Percentiles rank a stretch among this genome's conserved stretches.
Conservation (phyloP, 2,797 vertebrate species). For the Uromys caudimaculatus region DNA sequence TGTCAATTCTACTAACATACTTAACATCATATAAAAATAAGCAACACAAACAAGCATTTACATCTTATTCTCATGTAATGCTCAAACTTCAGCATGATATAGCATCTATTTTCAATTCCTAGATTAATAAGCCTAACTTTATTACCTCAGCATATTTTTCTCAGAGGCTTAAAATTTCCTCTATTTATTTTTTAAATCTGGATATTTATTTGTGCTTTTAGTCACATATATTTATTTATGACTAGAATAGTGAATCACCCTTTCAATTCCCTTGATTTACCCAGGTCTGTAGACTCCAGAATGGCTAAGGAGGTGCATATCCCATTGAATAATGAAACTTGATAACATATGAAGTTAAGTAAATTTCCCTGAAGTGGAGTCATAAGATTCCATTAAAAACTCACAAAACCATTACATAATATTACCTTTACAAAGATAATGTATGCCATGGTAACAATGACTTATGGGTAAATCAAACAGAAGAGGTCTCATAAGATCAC, state of each 20-base stretch:
- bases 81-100: not conserved
- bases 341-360: slow-evolving; percentile 54
- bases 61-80: not conserved
- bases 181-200: slow-evolving; percentile 75
- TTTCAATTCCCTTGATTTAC: slow-evolving; percentile 83
- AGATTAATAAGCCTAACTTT: slow-evolving; percentile 27
- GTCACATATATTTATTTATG: slow-evolving; percentile 71
- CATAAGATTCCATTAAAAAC: slow-evolving; percentile 21
- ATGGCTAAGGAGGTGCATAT: slow-evolving; percentile 46
- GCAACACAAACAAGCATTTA: not conserved
- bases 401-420: not conserved
- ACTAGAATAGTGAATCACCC: slow-evolving; percentile 78
- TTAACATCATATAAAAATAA: slow-evolving; percentile 36
- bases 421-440: not conserved
- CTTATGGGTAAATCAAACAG: slow-evolving; percentile 9
- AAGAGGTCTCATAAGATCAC: slow-evolving; percentile 57
- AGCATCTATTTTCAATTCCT: slow-evolving; percentile 27
- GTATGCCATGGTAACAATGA: slow-evolving; percentile 1
- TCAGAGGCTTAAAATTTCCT: not conserved
- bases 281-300: slow-evolving; percentile 48
- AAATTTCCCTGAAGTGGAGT: slow-evolving; percentile 73
- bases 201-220: slow-evolving; percentile 81
- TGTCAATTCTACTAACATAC: not conserved
- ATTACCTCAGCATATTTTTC: not conserved
- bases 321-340: slow-evolving; percentile 75